Evolutionary conservation across 2,113 vertebrate species (phyloP), one percentile per base, ranked within the genome.

Genomic region (Hippocampus zosterae): DNA sequence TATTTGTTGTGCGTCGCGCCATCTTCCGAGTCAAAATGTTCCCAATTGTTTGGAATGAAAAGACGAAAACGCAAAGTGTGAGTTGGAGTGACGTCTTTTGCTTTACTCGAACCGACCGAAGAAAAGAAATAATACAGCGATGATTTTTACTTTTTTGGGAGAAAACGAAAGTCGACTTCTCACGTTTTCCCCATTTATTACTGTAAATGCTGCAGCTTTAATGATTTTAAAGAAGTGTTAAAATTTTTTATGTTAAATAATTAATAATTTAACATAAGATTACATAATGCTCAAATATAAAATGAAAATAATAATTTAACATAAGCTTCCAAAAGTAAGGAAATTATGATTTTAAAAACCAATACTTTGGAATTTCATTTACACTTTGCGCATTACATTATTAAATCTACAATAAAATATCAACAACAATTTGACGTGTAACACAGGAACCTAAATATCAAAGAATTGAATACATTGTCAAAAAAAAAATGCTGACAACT

Each of bases 1-100:
- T 77, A 63, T 88, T 81, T 84, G 57, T 77, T 73, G 64, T n/a
- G 65, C 16, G 75, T 88, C 71, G 83, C 88, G 79, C 73, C 61
- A 57, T 70, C 66, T 77, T 77, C 64, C 52, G 56, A 84, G 74
- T 81, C 84, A 87, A 84, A 65, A 68, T 52, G 65, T 73, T 68
- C n/a, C 55, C 44, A 46, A 70, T 71, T 62, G 29, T 82, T 72
- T 78, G 56, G 55, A 11, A 19, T 50, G 27, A 48, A 75, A 72
- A 18, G 42, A 25, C 9, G 25, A 15, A 55, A 11, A 55, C 4
- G 21, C 52, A 55, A 55, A 4, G 21, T 23, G 52, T 1, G 21
- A 10, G 21, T 11, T 23, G 10, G 52, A 55, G 19, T 23, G 50
- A 3, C 10, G 3, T 23, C 21, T 55, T 11, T 55, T 23, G 21